Base-by-base conservation (phyloP, 1,140 invertebrate genomes). In the Lepidurus arcticus region DNA sequence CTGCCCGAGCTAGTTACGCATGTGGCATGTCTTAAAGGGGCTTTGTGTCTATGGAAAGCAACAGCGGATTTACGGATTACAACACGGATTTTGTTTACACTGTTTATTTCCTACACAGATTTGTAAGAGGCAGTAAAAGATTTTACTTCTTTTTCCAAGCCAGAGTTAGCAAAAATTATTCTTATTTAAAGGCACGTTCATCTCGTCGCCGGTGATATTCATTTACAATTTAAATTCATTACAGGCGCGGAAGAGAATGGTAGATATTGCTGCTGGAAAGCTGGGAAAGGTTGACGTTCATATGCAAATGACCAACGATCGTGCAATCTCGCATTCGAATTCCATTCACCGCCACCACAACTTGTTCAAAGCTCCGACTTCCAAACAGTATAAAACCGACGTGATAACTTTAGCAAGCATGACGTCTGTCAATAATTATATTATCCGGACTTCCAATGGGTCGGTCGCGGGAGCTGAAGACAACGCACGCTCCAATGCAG, bases 231-330 rank as follows among this genome's bases (percentile, higher is more conserved):
- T 65, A 16, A 7, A 21, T 65, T 65, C 13, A 9, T 11, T 16
- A 65, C 21, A 65, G 53, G 53, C 16, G 16, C 16, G 53, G 21
- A 65, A 65, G 53, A 65, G 53, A 65, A 65, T 65, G 53, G 53
- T 65, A 21, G 53, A 65, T 21, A 65, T 65, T 65, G 53, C 53
- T 65, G 8, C 53, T 7, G 53, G 6, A 3, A 65, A 65, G 16
- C 21, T 65, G 4, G 8, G 21, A 65, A 65, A 65, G 53, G 53
- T 21, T 65, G 53, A 65, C 21, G 53, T 21, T 21, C 53, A 21
- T 65, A 65, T 65, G 8, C 53, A 65, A 65, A 65, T 65, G 53
- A 65, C 53, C 53, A 65, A 65, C 53, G 53, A 65, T 65, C 53
- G 53, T 4, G 13, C 53, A 13, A 16, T 65, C 21, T 16, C 21